Conservation (phyloP, 2,113 vertebrate genomes). For the Coptodon rendalli region DNA sequence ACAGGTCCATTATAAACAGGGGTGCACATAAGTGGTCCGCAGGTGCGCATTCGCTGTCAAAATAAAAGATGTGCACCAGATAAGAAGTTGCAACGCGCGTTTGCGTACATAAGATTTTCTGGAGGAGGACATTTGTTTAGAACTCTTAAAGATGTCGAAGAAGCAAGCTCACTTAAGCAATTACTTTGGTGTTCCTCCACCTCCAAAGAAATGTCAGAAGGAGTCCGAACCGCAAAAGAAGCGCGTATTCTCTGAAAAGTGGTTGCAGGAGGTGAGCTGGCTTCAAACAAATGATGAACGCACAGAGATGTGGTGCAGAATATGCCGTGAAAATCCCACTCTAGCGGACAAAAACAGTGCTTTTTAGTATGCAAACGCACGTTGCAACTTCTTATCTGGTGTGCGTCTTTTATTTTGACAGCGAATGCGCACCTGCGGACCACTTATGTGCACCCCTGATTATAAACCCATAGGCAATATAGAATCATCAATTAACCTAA, state of each 20-base stretch:
- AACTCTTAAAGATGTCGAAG: background rate
- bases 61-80: background rate
- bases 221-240: background rate
- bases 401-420: background rate
- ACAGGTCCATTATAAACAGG: background rate
- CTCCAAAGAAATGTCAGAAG: background rate
- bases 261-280: too few species aligned
- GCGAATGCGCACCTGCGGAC: background rate
- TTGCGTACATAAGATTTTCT: background rate
- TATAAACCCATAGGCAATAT: background rate
- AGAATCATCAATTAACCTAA: background rate
- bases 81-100: accelerated
- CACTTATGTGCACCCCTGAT: background rate
- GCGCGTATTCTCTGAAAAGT: accelerated
- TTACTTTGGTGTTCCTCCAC: background rate
- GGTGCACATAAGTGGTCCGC: background rate
- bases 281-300: too few species aligned
- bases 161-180: background rate
- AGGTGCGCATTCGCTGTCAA: background rate
- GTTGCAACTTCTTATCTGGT: background rate
- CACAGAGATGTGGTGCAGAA: too few species aligned
- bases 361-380: too few species aligned
- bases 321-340: too few species aligned
- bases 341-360: too few species aligned
- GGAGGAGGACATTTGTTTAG: background rate